Percentiles rank a stretch among this genome's conserved stretches.
Conservation (phyloP, 2,113 vertebrate species). For the Nymphicus hollandicus region DNA sequence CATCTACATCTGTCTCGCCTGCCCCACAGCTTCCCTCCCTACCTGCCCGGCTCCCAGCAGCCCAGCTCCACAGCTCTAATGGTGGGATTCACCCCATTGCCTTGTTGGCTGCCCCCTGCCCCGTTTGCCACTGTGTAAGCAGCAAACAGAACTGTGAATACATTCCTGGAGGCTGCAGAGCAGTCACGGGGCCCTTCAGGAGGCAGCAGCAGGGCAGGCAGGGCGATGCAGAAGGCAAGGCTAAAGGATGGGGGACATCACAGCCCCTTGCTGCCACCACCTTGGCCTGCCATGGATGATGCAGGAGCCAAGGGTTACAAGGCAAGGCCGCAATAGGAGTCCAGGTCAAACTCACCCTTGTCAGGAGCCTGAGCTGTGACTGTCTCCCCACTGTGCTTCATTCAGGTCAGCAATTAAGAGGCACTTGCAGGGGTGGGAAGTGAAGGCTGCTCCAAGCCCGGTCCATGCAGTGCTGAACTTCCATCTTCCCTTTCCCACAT, state of each 20-base stretch:
- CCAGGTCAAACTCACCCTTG: neutral
- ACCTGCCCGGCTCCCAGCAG: neutral
- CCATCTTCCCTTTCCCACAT: neutral
- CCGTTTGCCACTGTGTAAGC: neutral
- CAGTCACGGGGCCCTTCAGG: neutral
- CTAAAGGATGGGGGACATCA: neutral
- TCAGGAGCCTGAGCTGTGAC: accelerated
- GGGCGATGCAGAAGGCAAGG: neutral
- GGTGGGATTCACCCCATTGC: neutral
- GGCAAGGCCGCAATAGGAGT: neutral
- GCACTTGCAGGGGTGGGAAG: neutral
- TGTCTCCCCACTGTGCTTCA: accelerated
- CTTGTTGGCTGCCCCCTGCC: constrained; percentile 10
- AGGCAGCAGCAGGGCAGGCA: neutral
- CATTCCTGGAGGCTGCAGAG: neutral
- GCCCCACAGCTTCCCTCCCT: neutral
- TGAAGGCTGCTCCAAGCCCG: neutral
- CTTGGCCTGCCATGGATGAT: neutral
- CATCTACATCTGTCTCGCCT: neutral
- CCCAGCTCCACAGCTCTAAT: neutral
- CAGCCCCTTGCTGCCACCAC: neutral
- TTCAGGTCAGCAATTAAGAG: neutral
- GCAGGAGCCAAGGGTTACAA: neutral
- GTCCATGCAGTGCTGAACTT: neutral
- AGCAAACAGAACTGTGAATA: constrained; percentile 15